Base-by-base conservation (phyloP, 1,140 invertebrate genomes). In the Drosophila prosaltans region DNA sequence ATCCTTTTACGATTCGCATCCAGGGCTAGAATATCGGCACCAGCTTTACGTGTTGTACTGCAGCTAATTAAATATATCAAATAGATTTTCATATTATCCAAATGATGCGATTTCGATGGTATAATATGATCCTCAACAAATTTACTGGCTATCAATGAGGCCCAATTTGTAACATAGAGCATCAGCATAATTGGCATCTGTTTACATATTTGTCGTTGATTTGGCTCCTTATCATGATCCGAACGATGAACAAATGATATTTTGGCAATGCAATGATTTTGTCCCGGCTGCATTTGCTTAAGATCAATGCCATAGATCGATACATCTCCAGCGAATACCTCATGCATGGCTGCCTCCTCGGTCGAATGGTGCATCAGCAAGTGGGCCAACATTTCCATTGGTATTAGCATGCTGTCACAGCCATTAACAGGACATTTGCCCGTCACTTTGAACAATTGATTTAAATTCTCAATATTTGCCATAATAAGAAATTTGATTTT, bases 261-360 rank as follows among this genome's bases (percentile, higher is more conserved):
- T 9, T 59, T 59, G 32, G 57, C 57, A 59, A 59, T 59, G 8
- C 57, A 59, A 24, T 59, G 57, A 39, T 59, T 59, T n/a, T 59
- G 32, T 1, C 57, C 57, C 1, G 57, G 32, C 3, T 24, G n/a
- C 57, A 59, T 39, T 16, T 2, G n/a, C 3, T 39, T 8, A 3
- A 59, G 9, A 39, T 59, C 32, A 21, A 59, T 59, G 6, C 28
- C 16, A 59, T 59, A 59, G 1, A 24, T 16, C 1, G 32, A 39
- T 32, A 59, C 32, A 3, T 39, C 57, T 16, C 16, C 32, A 59
- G 32, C 32, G 32, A 39, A 16, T 24, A 59, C 32, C 7, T 24
- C 11, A 21, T 36, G 30, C 30, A 59, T 10, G 30, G 16, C 16
- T 3, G 21, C 2, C 2, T 59, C 57, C 9, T 39, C 8, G 36